Evolutionary conservation across 2,888 invertebrate species (phyloP).

Genomic region (Xestia ashworthii): DNA sequence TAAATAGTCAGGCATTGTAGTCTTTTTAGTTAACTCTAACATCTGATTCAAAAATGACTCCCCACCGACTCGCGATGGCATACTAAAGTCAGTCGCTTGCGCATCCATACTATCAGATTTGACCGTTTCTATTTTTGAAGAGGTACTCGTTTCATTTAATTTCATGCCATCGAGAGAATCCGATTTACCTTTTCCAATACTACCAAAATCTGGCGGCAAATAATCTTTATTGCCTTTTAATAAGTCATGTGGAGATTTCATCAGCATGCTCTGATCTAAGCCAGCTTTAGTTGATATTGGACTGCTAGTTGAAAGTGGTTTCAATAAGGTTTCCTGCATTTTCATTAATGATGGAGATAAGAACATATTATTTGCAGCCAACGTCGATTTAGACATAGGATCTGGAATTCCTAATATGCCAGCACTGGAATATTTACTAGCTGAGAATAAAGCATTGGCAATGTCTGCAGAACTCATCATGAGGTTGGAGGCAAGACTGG

Average conservation of each 20-base stretch:
- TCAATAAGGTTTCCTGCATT: conserved; percentile 92
- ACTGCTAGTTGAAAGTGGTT: conserved; percentile 91
- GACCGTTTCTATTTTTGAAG: conserved; percentile 88
- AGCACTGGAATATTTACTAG: conserved; percentile 92
- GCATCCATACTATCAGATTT: conserved; percentile 81
- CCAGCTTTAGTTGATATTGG: conserved; percentile 88
- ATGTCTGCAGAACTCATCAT: conserved; percentile 92
- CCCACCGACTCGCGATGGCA: conserved; percentile 85
- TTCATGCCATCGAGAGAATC: conserved; percentile 86
- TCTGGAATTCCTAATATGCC: conserved; percentile 93
- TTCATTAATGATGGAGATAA: conserved; percentile 94
- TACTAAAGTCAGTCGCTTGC: conserved; percentile 86
- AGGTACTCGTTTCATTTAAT: conserved; percentile 82
- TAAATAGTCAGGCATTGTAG: conserved; percentile 88
- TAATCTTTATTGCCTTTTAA: conserved; percentile 87
- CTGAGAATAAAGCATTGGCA: conserved; percentile 92
- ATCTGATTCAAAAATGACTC: conserved; percentile 89
- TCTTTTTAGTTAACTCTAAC: conserved; percentile 89
- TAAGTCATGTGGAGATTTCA: conserved; percentile 87
- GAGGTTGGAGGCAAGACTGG: conserved; percentile 91
- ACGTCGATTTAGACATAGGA: conserved; percentile 94
- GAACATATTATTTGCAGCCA: conserved; percentile 95
- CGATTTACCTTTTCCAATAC: conserved; percentile 88
- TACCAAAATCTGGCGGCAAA: conserved; percentile 89
- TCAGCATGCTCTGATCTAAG: conserved; percentile 84